phyloP scores from a whole-genome alignment of 2,113 vertebrate genomes.

The Heterotilapia buettikoferi region DNA sequence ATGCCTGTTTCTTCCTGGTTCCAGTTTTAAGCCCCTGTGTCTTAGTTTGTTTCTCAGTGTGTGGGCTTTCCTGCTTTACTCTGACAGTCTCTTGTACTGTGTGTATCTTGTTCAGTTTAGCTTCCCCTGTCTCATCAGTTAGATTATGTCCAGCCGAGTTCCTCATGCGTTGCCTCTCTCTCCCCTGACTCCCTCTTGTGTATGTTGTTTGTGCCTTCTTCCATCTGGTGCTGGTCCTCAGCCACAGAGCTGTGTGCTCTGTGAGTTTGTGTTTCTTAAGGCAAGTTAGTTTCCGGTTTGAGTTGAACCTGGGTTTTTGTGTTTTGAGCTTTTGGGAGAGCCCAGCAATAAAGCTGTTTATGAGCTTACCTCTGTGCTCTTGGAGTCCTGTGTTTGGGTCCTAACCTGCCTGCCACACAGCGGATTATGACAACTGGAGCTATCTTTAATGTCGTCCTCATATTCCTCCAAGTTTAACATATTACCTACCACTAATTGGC shows the following conservation, averaged over 20 bases:
- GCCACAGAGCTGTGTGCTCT: neutral
- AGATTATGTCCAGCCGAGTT: neutral
- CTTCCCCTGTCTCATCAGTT: neutral
- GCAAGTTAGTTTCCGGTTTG: neutral
- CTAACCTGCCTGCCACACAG: neutral
- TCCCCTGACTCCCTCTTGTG: neutral
- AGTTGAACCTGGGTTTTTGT: neutral
- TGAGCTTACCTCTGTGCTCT: neutral
- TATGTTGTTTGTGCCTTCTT: neutral
- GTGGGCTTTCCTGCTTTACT: neutral
- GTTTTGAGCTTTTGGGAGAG: neutral
- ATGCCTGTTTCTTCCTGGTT: neutral
- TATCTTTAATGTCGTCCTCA: neutral
- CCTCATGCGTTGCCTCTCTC: neutral
- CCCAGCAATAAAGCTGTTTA: neutral
- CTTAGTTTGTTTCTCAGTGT: neutral
- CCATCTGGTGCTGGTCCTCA: neutral
- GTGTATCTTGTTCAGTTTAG: neutral
- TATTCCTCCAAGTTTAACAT: constrained; percentile 1
- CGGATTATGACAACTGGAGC: neutral
- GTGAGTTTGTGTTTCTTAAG: neutral
- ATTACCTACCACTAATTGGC: constrained; percentile 19
- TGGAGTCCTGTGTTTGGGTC: neutral
- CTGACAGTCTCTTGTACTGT: neutral
- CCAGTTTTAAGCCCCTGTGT: neutral